Conservation (phyloP, 2,888 invertebrate genomes). For the Phyllotreta cruciferae region DNA sequence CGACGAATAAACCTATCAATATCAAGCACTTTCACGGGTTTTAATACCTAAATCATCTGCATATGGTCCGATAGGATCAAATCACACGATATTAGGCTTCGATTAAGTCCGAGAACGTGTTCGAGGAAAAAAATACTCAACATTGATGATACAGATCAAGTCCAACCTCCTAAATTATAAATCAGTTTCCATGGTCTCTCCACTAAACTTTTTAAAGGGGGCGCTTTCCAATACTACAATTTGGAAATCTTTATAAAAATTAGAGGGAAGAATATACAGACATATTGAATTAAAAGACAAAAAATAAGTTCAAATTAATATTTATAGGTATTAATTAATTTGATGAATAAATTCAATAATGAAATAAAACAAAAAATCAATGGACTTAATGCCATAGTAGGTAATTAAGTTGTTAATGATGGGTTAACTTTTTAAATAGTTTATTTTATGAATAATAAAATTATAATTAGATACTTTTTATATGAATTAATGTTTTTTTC, state of each 20-base stretch:
- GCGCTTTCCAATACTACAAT: neutral
- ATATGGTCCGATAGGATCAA: conserved; percentile 26
- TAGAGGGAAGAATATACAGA: too few relatives aligned
- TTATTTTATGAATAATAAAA: too few relatives aligned
- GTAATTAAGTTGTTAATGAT: too few relatives aligned
- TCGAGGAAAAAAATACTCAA: conserved; percentile 18
- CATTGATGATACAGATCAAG: conserved; percentile 22
- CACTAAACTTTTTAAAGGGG: conserved; percentile 15
- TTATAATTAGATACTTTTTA: too few relatives aligned
- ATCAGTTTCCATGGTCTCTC: conserved; percentile 39
- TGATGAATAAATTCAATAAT: too few relatives aligned
- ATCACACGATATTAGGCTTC: conserved; percentile 29
- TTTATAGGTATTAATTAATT: too few relatives aligned
- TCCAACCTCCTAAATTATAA: conserved; percentile 28
- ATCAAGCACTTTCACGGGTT: conserved; percentile 8
- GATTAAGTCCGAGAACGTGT: conserved; percentile 27
- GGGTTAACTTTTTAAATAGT: too few relatives aligned
- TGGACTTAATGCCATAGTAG: too few relatives aligned
- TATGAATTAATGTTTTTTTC: too few relatives aligned
- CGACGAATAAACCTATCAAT: conserved; percentile 14
- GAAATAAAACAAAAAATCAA: too few relatives aligned
- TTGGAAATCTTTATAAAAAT: conserved; percentile 1
- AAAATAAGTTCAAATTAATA: too few relatives aligned
- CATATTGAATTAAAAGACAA: too few relatives aligned
- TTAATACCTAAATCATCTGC: conserved; percentile 24